phyloP scores from a whole-genome alignment of 2,888 invertebrate genomes.

The Ectobius pallidus region DNA sequence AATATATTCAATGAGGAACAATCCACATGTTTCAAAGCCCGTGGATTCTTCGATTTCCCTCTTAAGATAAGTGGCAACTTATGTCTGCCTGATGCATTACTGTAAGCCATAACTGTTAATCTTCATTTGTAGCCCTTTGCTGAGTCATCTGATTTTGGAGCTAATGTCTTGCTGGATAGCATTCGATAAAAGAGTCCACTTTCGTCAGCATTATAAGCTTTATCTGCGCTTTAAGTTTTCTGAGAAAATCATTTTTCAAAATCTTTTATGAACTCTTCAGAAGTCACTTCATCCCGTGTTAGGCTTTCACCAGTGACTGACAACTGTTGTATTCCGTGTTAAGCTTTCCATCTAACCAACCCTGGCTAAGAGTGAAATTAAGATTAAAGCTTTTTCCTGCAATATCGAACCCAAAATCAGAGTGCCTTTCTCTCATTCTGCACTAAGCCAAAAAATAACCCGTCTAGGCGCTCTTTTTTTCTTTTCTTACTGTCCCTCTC shows the following conservation, averaged over 20 bases:
- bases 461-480: background rate
- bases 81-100: background rate
- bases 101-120: background rate
- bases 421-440: background rate
- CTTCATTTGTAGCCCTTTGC: background rate
- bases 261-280: background rate
- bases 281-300: background rate
- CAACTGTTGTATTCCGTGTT: background rate
- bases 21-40: background rate
- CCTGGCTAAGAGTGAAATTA: background rate
- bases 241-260: background rate
- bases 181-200: background rate
- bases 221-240: background rate
- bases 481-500: background rate
- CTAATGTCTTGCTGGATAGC: background rate
- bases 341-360: background rate
- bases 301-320: background rate
- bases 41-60: background rate
- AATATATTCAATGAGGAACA: background rate
- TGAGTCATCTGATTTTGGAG: background rate
- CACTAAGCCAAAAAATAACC: background rate
- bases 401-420: background rate
- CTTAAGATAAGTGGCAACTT: background rate
- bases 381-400: background rate
- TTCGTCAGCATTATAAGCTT: background rate